phyloP scores from a whole-genome alignment of 2,888 invertebrate genomes.

The Tinea trinotella region DNA sequence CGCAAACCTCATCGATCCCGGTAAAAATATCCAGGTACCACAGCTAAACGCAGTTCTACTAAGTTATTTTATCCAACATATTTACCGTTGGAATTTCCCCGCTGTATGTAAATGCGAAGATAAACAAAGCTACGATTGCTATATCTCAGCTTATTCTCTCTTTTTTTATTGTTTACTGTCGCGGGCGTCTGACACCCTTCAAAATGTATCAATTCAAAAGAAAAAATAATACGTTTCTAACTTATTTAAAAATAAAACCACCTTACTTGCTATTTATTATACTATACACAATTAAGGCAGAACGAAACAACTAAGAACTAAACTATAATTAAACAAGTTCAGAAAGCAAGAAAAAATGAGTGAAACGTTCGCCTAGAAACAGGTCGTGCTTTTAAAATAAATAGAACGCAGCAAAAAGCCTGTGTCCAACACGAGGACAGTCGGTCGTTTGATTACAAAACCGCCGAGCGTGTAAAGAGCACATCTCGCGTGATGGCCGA shows the following conservation, averaged over 20 bases:
- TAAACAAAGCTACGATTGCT: conserved; percentile 7
- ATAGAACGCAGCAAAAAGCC: background rate
- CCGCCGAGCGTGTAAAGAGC: conserved; percentile 28
- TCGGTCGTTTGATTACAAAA: conserved; percentile 43
- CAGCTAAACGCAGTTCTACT: background rate
- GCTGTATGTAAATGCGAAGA: conserved; percentile 5
- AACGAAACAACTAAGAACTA: background rate
- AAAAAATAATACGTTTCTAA: background rate
- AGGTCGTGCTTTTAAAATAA: background rate
- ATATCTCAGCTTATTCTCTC: conserved; percentile 7
- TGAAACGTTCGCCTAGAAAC: background rate
- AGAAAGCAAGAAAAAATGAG: background rate
- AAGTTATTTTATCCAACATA: conserved; percentile 5
- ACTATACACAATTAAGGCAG: no score
- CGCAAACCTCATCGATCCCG: conserved; percentile 47
- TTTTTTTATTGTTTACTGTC: background rate
- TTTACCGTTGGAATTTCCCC: conserved; percentile 2
- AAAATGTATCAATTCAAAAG: background rate
- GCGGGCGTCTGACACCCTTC: background rate
- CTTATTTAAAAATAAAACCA: background rate
- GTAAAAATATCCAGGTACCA: conserved; percentile 37
- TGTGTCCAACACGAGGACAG: background rate
- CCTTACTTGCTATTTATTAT: background rate
- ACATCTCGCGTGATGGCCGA: conserved; percentile 37
- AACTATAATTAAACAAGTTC: background rate